Conservation (phyloP, 2,797 vertebrate species). For the Podargus strigoides region DNA sequence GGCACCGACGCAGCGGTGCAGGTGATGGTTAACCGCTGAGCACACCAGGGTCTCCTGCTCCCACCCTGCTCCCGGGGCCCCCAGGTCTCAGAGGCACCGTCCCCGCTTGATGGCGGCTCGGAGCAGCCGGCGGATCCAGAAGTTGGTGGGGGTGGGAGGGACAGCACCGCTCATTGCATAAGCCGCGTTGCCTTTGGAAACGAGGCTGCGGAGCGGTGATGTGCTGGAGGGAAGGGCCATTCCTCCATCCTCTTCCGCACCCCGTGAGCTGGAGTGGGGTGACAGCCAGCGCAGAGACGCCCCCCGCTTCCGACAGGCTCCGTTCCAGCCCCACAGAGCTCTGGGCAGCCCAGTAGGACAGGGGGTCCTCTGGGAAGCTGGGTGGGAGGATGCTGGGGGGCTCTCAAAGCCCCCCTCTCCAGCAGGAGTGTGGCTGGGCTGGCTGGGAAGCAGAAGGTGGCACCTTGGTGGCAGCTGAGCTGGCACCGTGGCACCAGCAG, state of each 20-base stretch:
- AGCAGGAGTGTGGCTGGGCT: accelerated
- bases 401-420: accelerated
- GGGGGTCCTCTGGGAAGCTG: background rate
- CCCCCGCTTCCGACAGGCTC: background rate
- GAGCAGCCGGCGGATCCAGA: background rate
- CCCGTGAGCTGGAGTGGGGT: background rate
- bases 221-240: conserved; percentile 14
- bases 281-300: background rate
- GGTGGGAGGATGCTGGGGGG: background rate
- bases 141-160: conserved; percentile 43
- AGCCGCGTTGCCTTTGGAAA: conserved; percentile 50
- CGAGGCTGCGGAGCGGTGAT: background rate
- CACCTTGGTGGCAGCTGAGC: background rate
- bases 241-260: background rate
- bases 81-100: accelerated
- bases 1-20: background rate
- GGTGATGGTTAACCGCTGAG: background rate
- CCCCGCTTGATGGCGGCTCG: background rate
- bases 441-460: background rate
- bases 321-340: accelerated
- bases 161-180: conserved; percentile 35
- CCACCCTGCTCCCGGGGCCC: accelerated
- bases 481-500: background rate
- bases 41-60: accelerated
- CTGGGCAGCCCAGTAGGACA: background rate